Conservation (phyloP, 2,113 vertebrate genomes). For the Alligator mississippiensis region DNA sequence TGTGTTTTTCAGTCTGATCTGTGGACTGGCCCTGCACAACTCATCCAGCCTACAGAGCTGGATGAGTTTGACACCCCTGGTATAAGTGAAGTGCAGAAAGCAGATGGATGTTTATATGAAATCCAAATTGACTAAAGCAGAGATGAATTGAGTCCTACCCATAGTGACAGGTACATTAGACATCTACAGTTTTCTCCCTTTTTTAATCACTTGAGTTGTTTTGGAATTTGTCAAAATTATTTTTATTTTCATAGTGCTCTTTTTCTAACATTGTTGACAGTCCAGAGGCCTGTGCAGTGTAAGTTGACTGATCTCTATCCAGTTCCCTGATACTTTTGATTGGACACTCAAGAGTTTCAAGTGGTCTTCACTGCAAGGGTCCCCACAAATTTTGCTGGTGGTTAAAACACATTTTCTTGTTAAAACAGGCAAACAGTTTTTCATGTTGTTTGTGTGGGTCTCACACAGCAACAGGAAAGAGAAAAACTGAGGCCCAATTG, state of each 20-base stretch:
- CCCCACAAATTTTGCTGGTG: too few relatives aligned
- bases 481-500: neutral
- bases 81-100: neutral
- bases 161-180: neutral
- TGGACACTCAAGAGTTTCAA: too few relatives aligned
- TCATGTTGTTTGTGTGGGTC: rapidly evolving
- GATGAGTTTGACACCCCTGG: too few relatives aligned
- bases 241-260: neutral
- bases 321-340: too few relatives aligned
- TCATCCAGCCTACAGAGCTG: too few relatives aligned
- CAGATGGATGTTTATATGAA: neutral
- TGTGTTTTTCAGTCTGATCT: too few relatives aligned
- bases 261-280: neutral
- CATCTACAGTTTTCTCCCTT: neutral
- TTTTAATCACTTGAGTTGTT: neutral
- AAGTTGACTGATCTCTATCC: too few relatives aligned
- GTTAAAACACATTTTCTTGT: neutral
- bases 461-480: neutral
- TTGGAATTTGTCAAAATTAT: neutral
- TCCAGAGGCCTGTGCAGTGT: too few relatives aligned
- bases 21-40: too few relatives aligned
- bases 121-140: neutral
- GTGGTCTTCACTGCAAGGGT: too few relatives aligned
- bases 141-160: neutral
- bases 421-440: rapidly evolving